These are phyloP conservation scores for Micrastur ruficollis DNA, from an alignment of 2,797 vertebrate species.

Conservation along the genomic window DNA sequence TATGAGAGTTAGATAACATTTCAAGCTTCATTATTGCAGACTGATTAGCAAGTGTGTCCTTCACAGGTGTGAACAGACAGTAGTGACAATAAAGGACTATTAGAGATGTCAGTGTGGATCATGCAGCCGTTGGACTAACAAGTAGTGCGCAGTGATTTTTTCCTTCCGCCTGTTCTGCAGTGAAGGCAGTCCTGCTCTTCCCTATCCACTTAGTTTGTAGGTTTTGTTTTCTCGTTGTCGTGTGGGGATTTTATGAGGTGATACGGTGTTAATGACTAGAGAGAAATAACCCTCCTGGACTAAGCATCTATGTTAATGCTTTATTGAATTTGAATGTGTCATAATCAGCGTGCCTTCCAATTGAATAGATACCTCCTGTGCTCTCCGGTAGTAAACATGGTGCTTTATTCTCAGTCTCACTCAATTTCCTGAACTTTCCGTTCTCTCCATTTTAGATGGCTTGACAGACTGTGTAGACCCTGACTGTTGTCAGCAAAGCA, in stretches of 20 bases:
- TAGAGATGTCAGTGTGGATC: not conserved
- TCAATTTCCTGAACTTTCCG: not conserved
- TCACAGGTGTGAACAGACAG: not conserved
- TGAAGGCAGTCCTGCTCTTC: not conserved
- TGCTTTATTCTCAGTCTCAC: not conserved
- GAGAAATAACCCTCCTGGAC: not conserved
- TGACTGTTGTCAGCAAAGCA: conserved; percentile 91
- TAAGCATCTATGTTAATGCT: not conserved
- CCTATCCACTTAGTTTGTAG: not conserved
- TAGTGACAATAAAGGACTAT: not conserved
- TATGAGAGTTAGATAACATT: not conserved
- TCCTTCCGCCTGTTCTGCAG: not conserved
- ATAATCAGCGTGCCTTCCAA: not conserved
- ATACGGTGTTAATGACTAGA: not conserved
- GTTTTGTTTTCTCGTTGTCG: not conserved
- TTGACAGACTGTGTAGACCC: conserved; percentile 93
- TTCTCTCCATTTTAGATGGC: conserved; percentile 80
- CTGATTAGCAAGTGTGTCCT: not conserved
- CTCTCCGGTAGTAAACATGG: not conserved
- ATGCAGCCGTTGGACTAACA: not conserved
- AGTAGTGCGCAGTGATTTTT: not conserved
- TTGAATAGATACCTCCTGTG: not conserved
- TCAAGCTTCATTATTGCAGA: fast-evolving
- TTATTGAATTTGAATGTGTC: not conserved
- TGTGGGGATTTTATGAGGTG: not conserved